Conservation (phyloP, 2,113 vertebrate species). For the Glaucidium brasilianum region DNA sequence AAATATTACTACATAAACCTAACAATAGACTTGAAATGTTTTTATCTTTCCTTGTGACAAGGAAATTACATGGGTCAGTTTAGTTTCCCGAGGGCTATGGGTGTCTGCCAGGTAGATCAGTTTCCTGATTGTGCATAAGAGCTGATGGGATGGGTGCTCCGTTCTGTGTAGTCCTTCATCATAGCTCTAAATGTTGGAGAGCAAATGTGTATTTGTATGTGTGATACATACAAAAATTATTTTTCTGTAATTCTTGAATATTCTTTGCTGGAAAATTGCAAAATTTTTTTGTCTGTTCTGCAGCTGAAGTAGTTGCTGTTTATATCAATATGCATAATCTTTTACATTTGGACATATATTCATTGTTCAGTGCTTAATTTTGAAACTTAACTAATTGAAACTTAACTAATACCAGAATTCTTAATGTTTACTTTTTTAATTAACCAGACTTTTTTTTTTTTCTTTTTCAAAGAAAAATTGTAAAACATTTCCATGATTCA, state of each 20-base stretch:
- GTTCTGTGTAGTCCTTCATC: not conserved
- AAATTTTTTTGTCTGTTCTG: not conserved
- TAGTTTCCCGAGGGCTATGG: not conserved
- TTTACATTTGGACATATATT: not conserved
- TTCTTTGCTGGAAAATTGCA: not conserved
- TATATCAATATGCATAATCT: not conserved
- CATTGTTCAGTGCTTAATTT: not conserved
- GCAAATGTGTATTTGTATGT: not conserved
- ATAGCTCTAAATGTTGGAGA: not conserved
- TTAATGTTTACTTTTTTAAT: not conserved
- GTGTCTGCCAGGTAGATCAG: not conserved
- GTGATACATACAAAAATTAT: not conserved
- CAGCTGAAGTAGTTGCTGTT: not conserved
- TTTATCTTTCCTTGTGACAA: not conserved
- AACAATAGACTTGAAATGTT: not conserved
- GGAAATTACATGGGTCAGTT: not conserved
- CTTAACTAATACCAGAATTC: not conserved
- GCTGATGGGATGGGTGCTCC: too few relatives aligned
- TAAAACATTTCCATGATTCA: not conserved
- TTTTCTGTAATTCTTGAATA: not conserved
- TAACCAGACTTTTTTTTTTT: not conserved
- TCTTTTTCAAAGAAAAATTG: not conserved
- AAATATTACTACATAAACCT: not conserved
- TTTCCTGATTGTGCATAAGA: not conserved
- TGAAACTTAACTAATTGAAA: not conserved